Conservation (phyloP, 2,888 invertebrate species). For the Pachymerium ferrugineum region DNA sequence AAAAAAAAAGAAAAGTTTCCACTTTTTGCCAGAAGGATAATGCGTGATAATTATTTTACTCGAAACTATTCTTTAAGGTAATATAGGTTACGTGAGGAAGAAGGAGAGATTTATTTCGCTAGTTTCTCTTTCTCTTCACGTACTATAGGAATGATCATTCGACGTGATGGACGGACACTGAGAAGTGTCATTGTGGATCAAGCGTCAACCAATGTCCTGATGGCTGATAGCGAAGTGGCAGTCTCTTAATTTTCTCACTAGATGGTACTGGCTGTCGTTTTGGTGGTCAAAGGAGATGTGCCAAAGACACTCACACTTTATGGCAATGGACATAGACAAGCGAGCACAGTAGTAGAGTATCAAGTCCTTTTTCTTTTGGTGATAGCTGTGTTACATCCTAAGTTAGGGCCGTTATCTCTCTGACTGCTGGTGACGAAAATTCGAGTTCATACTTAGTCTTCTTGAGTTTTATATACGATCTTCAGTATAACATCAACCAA, state of each 20-base stretch:
- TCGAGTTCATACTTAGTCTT: background rate
- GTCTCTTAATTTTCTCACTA: conserved; percentile 1
- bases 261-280: background rate
- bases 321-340: conserved; percentile 15
- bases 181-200: background rate
- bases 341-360: background rate
- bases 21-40: too few relatives aligned
- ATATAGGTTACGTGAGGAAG: too few relatives aligned
- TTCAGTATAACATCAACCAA: too few relatives aligned
- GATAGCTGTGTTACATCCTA: background rate
- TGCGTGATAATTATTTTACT: too few relatives aligned
- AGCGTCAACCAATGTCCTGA: background rate
- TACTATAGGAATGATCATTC: background rate
- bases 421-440: background rate
- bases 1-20: too few relatives aligned
- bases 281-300: background rate
- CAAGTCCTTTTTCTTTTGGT: background rate
- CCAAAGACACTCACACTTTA: background rate
- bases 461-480: background rate
- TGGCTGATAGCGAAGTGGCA: background rate
- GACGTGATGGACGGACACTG: background rate
- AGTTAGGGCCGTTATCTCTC: background rate
- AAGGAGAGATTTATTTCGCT: too few relatives aligned
- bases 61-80: too few relatives aligned
- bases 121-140: too few relatives aligned